These are phyloP conservation scores for Antennarius striatus DNA, from an alignment of 2,113 vertebrate genomes.

Conservation along the genomic window DNA sequence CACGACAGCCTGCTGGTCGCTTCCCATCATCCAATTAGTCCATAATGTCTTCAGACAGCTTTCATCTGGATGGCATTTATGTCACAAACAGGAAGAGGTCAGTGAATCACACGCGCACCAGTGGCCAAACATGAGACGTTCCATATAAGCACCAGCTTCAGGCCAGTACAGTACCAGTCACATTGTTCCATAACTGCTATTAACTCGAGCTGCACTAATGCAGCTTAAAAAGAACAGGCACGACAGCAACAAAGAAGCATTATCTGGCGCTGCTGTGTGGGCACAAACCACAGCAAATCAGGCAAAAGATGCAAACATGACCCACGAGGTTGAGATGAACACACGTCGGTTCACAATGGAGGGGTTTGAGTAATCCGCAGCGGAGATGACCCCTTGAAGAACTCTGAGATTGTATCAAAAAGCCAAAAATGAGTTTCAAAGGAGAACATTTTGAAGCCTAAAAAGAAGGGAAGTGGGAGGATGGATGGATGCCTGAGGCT, in stretches of 20 bases:
- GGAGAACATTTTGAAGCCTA: slow-evolving; percentile 48
- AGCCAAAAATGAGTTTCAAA: slow-evolving; percentile 63
- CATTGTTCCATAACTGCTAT: slow-evolving; percentile 40
- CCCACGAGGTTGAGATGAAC: slow-evolving; percentile 63
- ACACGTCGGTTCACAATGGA: slow-evolving; percentile 48
- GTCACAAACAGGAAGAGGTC: no score
- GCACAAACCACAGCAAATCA: slow-evolving; percentile 58
- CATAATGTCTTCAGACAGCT: slow-evolving; percentile 26
- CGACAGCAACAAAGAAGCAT: slow-evolving; percentile 24
- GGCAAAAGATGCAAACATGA: slow-evolving; percentile 48
- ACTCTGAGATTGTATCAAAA: slow-evolving; percentile 74
- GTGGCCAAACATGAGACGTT: slow-evolving; percentile 9
- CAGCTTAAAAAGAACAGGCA: slow-evolving; percentile 56
- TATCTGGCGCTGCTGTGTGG: slow-evolving; percentile 57
- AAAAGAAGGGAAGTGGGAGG: slow-evolving; percentile 63
- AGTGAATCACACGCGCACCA: slow-evolving; percentile 37
- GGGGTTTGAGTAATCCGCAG: slow-evolving; percentile 60
- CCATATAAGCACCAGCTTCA: slow-evolving; percentile 29
- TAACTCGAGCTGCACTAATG: slow-evolving; percentile 39
- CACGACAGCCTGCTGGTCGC: slow-evolving; percentile 14
- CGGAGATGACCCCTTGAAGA: slow-evolving; percentile 56
- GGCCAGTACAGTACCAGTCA: slow-evolving; percentile 26
- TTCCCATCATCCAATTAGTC: slow-evolving; percentile 14
- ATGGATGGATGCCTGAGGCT: slow-evolving; percentile 66
- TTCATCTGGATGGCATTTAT: slow-evolving; percentile 10